Conservation (phyloP, 2,888 invertebrate species). For the Rhagophthalmus giganteus region DNA sequence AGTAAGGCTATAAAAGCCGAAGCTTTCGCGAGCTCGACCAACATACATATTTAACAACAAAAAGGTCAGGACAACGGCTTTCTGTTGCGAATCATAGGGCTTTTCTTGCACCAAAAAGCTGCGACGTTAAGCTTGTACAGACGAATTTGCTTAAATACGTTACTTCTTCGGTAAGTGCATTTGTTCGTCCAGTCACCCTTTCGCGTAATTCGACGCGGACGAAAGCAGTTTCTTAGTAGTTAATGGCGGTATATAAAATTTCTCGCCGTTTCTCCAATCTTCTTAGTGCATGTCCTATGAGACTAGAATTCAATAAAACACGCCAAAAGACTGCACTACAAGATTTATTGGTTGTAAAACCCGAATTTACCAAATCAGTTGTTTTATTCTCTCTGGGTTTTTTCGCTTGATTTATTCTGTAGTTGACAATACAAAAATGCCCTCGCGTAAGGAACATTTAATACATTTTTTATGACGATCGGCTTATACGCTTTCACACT, state of each 20-base stretch:
- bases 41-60: conserved; percentile 16
- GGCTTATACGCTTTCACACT: too few relatives aligned
- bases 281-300: conserved; percentile 7
- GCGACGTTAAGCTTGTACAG: too few relatives aligned
- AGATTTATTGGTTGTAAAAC: conserved; percentile 18
- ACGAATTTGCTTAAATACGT: too few relatives aligned
- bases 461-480: conserved; percentile 1
- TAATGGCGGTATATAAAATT: conserved; percentile 9
- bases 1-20: conserved; percentile 8
- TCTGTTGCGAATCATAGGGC: neutral
- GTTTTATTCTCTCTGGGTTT: conserved; percentile 4
- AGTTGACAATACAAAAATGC: conserved; percentile 5
- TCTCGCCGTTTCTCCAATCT: conserved; percentile 7
- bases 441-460: conserved; percentile 5
- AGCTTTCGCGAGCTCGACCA: conserved; percentile 7
- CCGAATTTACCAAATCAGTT: conserved; percentile 12
- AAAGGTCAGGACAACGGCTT: conserved; percentile 6
- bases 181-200: too few relatives aligned
- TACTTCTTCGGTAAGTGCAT: too few relatives aligned
- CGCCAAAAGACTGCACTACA: conserved; percentile 6
- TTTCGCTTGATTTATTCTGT: conserved; percentile 8
- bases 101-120: too few relatives aligned
- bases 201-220: too few relatives aligned
- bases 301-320: conserved; percentile 12
- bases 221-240: too few relatives aligned